Conservation (phyloP, 2,113 vertebrate species). For the Sterna hirundo region DNA sequence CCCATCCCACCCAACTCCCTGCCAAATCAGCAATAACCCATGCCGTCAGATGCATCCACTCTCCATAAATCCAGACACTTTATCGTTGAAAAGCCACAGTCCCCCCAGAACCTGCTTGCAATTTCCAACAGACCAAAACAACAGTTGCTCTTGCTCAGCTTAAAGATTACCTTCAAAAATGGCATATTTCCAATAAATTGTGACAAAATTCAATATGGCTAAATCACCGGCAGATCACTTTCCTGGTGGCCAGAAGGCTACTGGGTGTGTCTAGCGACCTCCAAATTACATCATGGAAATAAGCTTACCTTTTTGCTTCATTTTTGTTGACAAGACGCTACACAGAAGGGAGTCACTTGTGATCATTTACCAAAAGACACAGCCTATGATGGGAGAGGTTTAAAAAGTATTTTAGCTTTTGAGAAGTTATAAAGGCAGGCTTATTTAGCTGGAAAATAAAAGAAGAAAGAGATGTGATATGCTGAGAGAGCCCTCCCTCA, state of each 20-base stretch:
- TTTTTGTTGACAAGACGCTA: background rate
- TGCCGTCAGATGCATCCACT: fast-evolving
- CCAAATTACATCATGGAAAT: background rate
- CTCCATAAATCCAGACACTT: background rate
- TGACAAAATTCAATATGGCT: background rate
- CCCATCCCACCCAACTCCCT: background rate
- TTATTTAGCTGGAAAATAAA: background rate
- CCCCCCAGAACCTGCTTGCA: background rate
- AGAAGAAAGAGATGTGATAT: background rate
- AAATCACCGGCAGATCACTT: fast-evolving
- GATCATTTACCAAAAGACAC: too few relatives aligned
- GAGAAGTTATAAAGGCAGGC: background rate
- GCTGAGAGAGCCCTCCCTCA: background rate
- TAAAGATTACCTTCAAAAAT: background rate
- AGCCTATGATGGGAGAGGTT: background rate
- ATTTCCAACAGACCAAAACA: fast-evolving
- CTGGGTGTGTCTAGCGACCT: background rate
- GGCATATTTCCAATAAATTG: background rate
- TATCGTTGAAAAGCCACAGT: background rate
- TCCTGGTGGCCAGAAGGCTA: background rate
- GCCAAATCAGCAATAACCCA: background rate
- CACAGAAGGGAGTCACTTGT: background rate
- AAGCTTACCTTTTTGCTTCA: background rate
- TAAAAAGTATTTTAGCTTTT: background rate
- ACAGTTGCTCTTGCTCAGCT: background rate